Evolutionary conservation across 2,888 invertebrate species (phyloP), one percentile per base, ranked within the genome.

Genomic region (Oxystoma pomonae): DNA sequence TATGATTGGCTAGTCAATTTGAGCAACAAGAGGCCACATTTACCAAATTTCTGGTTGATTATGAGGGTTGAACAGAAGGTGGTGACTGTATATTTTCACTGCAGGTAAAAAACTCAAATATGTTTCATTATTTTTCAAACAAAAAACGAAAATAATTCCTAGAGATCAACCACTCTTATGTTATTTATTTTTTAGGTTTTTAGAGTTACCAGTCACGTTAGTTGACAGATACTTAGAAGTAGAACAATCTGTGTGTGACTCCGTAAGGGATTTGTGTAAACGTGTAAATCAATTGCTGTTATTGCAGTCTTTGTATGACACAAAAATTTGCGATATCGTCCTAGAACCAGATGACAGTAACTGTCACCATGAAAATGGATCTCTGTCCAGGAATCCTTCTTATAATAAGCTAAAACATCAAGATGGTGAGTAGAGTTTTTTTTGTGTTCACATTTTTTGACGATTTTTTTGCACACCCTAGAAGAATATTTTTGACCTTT

Each of bases 1-100:
- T 84, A 79, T 70, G 84, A 84, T 58, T 85, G 85, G 84, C 74
- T 85, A 12, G 76, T 78, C 62, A 83, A 83, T 62, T 74, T 85
- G 16, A 84, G 84, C 66, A 81, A 80, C 60, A 82, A 81, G 59
- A 77, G 84, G 64, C 77, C 78, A n/a, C 74, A 81, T 22, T 77
- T 89, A 66, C 89, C 89, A 0, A 86, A 87, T 72, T 90, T 90
- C 76, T 90, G 90, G 90, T 78, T 90, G 20, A 86, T 90, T 63
- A 81, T 89, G 76, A 83, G 83, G 70, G 81, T 89, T 7, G 82
- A 84, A 62, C 77, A 78, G 20, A 83, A 84, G 68, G 78, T 82
- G 61, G 87, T 89, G 3, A 83, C 84, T 53, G 81, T 88, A 18
- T 90, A 86, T 75, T 90, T 89, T 74, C 90, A 90, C 69, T 87